Base-by-base conservation (phyloP, 2,797 vertebrate species). In the Syngnathus acus region DNA sequence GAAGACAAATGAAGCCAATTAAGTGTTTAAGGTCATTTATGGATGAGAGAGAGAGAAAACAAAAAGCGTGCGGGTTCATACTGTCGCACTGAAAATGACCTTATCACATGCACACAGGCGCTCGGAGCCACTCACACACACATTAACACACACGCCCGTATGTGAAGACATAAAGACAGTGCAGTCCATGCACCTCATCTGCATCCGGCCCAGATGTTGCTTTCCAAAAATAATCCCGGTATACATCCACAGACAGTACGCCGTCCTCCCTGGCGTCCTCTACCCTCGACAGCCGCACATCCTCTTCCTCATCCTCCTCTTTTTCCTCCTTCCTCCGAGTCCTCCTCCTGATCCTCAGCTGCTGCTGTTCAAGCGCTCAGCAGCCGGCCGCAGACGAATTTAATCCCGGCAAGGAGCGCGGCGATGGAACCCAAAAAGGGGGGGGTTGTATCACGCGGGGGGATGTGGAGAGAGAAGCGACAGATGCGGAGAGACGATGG, bases 241-340 rank as follows among this genome's bases (percentile, higher is more conserved):
- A 85, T 75, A 70, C 43, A 80, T 80, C 82, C 74, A 74, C 38
- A 76, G 72, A 86, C 66, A 75, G 72, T 76, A 78, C 78, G 61
- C 9, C 9, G 78, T 80, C 78, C 66, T 84, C 75, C 79, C 78
- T 72, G 83, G 77, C 81, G 87, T 90, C 89, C 87, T 88, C 81
- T 89, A 88, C 78, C 81, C 72, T 77, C 13, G 70, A 65, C 81
- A 69, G 47, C 80, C 37, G 78, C 79, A 80, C 85, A 80, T 85
- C 79, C 69, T 80, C 74, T 65, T 73, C 76, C 26, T 85, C 79
- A 65, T 79, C 73, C 65, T 84, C 45, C 1, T 53, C 50, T 10
- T 51, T n/a, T 23, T 53, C n/a, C 21, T 9, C 21, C 48, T 50
- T 50, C 74, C 82, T 76, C 74, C 37, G 70, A 55, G 71, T 82